phyloP scores from a whole-genome alignment of 1,140 invertebrate species.

The Grapholita molesta region DNA sequence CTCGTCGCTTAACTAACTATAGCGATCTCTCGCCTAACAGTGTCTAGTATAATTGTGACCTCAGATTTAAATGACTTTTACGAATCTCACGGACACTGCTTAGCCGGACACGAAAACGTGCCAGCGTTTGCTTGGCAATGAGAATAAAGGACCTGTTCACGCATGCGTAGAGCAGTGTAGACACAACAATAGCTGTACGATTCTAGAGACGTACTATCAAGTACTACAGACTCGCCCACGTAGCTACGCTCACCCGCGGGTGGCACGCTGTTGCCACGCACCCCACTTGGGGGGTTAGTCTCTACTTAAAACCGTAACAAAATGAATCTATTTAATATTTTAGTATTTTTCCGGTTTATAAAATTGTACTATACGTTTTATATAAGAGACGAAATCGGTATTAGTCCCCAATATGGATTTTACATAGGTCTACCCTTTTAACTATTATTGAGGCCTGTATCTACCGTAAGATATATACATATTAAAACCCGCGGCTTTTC shows the following conservation, averaged over 20 bases:
- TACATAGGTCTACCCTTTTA: no score
- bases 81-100: background rate
- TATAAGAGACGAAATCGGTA: background rate
- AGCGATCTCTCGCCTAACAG: background rate
- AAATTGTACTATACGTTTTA: background rate
- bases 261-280: constrained; percentile 47
- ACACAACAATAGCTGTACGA: constrained; percentile 62
- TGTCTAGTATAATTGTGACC: background rate
- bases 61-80: background rate
- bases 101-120: background rate
- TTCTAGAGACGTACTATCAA: constrained; percentile 62
- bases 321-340: background rate
- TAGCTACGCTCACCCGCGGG: constrained; percentile 34
- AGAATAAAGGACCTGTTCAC: constrained; percentile 17
- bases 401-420: no score
- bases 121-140: constrained; percentile 28
- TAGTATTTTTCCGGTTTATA: background rate
- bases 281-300: constrained; percentile 20
- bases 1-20: background rate
- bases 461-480: no score
- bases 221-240: constrained; percentile 77
- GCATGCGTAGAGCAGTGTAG: constrained; percentile 61
- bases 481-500: no score
- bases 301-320: background rate
- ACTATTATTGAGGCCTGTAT: no score